Evolutionary conservation across 2,888 invertebrate species (phyloP), one percentile per base, ranked within the genome.

Genomic region (Ophioninae sp.): DNA sequence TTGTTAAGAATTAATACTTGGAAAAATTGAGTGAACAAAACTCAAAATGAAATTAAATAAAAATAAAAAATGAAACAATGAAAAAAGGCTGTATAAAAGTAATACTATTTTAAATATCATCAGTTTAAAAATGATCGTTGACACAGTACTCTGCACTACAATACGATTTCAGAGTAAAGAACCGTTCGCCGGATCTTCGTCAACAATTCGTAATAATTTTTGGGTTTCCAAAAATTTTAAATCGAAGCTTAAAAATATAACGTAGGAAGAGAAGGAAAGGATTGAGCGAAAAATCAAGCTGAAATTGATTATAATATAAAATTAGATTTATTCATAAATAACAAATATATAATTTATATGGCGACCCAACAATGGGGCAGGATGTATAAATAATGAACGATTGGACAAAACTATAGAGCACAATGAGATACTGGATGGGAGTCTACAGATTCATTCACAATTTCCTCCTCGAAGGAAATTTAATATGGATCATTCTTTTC

Each of bases 261-360:
- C 3, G 1, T 3, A 39, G 41, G 13, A 61, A 23, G 8, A n/a
- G 17, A 41, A 39, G 70, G 37, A 0, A 20, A 59, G 57, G 67
- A 68, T 23, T 6, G 10, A 76, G 56, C 41, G 13, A 59, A n/a
- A n/a, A 84, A 82, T 72, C 75, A 82, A 85, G 67, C 86, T 86
- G 80, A 65, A 82, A 59, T 81, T 81, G 21, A 83, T 83, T 72
- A 86, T 84, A 77, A 88, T 82, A 84, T 83, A 83, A 85, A 85
- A 86, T 89, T 88, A 88, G 86, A 86, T 88, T 90, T 90, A 90
- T 90, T 89, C 88, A 91, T 90, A 91, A 90, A 91, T 90, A 90
- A 89, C 89, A 88, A 86, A 90, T 90, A 88, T 86, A 90, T 91
- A 91, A 91, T 89, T 91, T 91, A 91, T 89, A 89, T 87, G 88